A percentile compares a stretch with the other conserved stretches of the same genome.
Conservation (phyloP, 1,140 invertebrate species). For the Odontomachus brunneus region DNA sequence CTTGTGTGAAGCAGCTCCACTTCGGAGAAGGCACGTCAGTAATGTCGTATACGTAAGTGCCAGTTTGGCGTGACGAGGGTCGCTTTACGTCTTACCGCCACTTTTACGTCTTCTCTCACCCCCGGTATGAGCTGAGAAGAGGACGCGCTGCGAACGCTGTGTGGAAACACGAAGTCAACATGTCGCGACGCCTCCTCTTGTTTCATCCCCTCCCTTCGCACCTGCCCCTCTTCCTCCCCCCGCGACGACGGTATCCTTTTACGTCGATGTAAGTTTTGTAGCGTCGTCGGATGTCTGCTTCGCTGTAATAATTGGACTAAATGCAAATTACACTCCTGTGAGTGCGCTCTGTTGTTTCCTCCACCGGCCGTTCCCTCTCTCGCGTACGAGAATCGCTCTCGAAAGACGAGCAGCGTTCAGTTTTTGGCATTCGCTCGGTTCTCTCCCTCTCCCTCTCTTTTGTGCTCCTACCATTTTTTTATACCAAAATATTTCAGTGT, state of each 20-base stretch:
- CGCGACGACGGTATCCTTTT: constrained; percentile 1
- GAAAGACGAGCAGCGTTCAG: no score
- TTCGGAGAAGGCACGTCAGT: no score
- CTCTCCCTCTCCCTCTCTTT: neutral
- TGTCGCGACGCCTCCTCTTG: neutral
- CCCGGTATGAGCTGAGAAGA: constrained; percentile 13
- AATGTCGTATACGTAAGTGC: constrained; percentile 66
- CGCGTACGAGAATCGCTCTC: no score
- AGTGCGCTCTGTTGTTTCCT: no score
- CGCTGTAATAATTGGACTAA: no score
- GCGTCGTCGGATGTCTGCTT: neutral
- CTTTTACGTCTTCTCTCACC: constrained; percentile 13
- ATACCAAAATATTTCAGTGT: neutral
- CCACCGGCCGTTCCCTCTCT: no score
- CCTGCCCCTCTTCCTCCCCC: neutral
- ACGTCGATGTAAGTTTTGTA: constrained; percentile 2
- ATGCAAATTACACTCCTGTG: no score
- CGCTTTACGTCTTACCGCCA: constrained; percentile 57
- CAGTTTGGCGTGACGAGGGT: constrained; percentile 67
- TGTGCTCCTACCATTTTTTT: neutral
- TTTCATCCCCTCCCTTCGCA: neutral
- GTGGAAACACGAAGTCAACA: constrained; percentile 50
- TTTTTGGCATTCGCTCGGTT: neutral
- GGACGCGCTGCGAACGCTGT: neutral
- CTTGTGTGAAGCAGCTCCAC: no score